phyloP scores from a whole-genome alignment of 2,113 vertebrate genomes.

The Rhynchopsitta pachyrhyncha region DNA sequence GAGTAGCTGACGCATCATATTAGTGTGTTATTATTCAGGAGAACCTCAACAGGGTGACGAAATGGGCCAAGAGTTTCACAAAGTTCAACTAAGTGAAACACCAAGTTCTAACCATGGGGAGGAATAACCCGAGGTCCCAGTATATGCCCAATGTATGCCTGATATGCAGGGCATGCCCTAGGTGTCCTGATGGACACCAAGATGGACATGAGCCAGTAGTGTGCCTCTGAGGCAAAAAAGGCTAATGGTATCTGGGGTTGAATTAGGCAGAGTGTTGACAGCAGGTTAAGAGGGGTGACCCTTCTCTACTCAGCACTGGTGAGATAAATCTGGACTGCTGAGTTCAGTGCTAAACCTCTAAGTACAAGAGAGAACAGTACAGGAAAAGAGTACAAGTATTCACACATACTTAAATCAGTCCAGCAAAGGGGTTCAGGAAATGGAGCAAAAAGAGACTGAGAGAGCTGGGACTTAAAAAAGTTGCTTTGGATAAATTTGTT shows the following conservation, averaged over 20 bases:
- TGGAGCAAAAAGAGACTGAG: neutral
- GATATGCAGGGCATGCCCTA: neutral
- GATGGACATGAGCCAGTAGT: rapidly evolving
- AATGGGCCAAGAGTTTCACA: neutral
- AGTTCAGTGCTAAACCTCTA: neutral
- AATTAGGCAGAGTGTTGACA: rapidly evolving
- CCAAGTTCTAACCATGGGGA: neutral
- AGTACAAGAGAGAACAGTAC: neutral
- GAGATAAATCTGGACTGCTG: neutral
- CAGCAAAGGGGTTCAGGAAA: neutral
- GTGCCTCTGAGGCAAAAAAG: neutral
- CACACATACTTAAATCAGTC: neutral
- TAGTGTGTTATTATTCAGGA: neutral
- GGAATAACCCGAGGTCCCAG: neutral
- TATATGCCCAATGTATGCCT: neutral
- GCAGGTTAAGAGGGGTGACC: neutral
- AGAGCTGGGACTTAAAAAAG: neutral
- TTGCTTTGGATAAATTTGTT: neutral
- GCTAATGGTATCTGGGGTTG: neutral
- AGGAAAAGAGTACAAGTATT: neutral
- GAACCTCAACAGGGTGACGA: neutral
- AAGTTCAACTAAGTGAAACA: neutral
- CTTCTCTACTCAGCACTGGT: neutral
- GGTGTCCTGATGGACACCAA: neutral
- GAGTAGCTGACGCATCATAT: neutral